Base-by-base conservation (phyloP, 2,797 vertebrate species). In the Pelodytes ibericus region DNA sequence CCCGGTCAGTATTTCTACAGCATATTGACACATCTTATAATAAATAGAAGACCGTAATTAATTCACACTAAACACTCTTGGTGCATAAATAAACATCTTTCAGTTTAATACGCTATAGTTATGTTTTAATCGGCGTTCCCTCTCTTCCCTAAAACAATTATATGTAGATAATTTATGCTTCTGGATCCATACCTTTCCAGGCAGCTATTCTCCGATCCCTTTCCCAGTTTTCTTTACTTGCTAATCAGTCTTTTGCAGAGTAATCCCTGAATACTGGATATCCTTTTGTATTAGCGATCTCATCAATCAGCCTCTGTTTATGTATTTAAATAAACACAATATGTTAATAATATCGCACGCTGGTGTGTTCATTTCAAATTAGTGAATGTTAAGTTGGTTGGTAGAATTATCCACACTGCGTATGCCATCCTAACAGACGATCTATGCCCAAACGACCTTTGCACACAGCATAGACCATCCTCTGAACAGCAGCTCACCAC, bases 271-370 rank as follows among this genome's bases (percentile, higher is more conserved):
- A 31, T 31, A 2, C 11, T 29, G 0, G 1, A 30, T 33, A 5
- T 63, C 66, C 27, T 33, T n/a, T 36, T 41, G 10, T 57, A 44
- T 70, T 63, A 63, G 26, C 47, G 13, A 59, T 70, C 58, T 70
- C 65, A 63, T 76, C 66, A 70, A 70, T 76, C 66, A 70, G 15
- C 20, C 49, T 49, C 73, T 33, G 24, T 59, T 65, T 31, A 57
- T 26, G 10, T 20, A 27, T 7, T 65, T 41, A 57, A n/a, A 36
- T 56, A 57, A 41, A 53, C 25, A 56, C 3, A 64, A 27, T 39
- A 62, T 36, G n/a, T 22, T 22, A 65, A 74, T 65, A 53, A 29
- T 44, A 57, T 57, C 29, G 44, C 53, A 20, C 53, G 10, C 47
- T 27, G 24, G 1, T 22, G 27, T 22, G 25, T 53, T 72, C 20